phyloP scores from a whole-genome alignment of 2,113 vertebrate genomes.

The Zosterops hypoxanthus region DNA sequence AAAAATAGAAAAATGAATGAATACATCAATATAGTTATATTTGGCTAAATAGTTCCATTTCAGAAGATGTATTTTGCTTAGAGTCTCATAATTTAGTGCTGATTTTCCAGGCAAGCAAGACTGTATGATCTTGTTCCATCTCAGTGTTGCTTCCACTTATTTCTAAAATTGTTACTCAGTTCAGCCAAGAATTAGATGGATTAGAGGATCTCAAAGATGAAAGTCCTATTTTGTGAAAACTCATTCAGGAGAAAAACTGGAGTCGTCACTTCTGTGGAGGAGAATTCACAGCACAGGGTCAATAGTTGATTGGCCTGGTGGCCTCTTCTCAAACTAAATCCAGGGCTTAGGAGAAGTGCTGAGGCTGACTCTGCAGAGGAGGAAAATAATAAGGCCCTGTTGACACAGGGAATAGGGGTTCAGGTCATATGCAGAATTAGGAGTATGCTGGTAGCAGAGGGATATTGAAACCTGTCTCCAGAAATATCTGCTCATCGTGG shows the following conservation, averaged over 20 bases:
- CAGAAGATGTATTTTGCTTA: not conserved
- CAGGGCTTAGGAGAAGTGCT: not conserved
- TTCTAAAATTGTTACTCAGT: not conserved
- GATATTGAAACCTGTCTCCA: not conserved
- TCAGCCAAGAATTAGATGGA: not conserved
- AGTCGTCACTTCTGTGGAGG: not conserved
- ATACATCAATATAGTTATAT: not conserved
- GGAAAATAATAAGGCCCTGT: not conserved
- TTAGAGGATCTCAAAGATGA: not conserved
- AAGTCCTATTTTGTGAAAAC: not conserved
- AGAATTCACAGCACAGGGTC: not conserved
- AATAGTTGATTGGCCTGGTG: not conserved
- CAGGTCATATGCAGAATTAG: not conserved
- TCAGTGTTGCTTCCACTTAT: not conserved
- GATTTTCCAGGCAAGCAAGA: not conserved
- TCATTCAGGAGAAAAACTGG: not conserved
- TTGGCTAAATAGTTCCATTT: not conserved
- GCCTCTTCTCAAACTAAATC: not conserved
- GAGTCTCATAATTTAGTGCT: not conserved
- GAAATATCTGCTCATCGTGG: not conserved
- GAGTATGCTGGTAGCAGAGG: not conserved
- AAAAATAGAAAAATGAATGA: not conserved
- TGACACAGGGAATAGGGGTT: not conserved
- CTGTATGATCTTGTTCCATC: not conserved
- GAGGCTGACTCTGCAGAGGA: not conserved